Percentiles rank a stretch among this genome's conserved stretches.
phyloP scores from a whole-genome alignment of 2,888 invertebrate genomes.

The Heliconius erato region DNA sequence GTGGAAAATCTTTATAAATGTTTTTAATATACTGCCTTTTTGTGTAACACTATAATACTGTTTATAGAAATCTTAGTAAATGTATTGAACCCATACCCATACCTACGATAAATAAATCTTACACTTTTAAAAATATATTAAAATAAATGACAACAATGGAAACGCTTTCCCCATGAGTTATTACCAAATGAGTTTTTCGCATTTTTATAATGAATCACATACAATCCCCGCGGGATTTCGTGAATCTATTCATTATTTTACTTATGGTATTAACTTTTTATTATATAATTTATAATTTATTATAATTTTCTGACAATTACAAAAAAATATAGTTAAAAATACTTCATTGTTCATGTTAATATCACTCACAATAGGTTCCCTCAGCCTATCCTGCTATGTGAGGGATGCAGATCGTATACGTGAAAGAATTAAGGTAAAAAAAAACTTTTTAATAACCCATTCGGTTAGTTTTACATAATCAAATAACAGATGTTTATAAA shows the following conservation, averaged over 20 bases:
- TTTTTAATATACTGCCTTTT: too few relatives aligned
- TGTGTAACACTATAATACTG: too few relatives aligned
- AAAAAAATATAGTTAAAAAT: not conserved
- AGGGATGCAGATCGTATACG: too few relatives aligned
- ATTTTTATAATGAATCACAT: slow-evolving; percentile 54
- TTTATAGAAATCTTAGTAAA: too few relatives aligned
- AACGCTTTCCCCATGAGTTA: slow-evolving; percentile 45
- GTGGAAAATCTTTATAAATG: too few relatives aligned
- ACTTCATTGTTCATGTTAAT: too few relatives aligned
- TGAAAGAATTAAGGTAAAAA: too few relatives aligned
- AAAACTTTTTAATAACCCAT: too few relatives aligned
- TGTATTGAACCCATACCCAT: not conserved
- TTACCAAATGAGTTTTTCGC: slow-evolving; percentile 52
- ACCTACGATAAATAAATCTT: not conserved
- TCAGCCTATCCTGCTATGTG: too few relatives aligned
- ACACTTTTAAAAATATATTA: not conserved
- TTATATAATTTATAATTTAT: slow-evolving; percentile 14
- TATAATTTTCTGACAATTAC: not conserved
- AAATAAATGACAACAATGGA: slow-evolving; percentile 34
- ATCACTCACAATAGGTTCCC: too few relatives aligned
- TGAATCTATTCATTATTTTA: slow-evolving; percentile 39
- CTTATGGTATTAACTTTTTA: slow-evolving; percentile 27
- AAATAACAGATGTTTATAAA: too few relatives aligned
- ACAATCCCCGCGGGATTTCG: slow-evolving; percentile 41
- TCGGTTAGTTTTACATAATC: too few relatives aligned